phyloP scores from a whole-genome alignment of 1,140 invertebrate genomes.

The Cotesia vestalis region DNA sequence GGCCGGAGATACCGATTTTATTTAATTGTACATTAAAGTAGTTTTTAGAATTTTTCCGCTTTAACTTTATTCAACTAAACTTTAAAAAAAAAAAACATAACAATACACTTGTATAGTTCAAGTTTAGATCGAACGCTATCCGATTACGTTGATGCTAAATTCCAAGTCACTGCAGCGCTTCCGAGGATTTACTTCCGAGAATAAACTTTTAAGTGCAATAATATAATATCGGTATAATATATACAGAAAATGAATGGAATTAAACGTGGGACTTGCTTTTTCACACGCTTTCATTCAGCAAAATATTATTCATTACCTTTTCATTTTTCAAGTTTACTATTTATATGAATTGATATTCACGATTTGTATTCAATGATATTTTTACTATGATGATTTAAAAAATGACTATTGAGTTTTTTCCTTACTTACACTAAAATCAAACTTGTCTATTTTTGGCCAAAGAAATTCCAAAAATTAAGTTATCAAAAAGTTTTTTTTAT shows the following conservation, averaged over 20 bases:
- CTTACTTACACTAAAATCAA: not conserved
- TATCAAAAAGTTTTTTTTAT: no score
- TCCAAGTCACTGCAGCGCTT: slow-evolving; percentile 4
- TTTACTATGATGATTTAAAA: no score
- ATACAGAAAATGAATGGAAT: slow-evolving; percentile 23
- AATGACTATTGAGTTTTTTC: no score
- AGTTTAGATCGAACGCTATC: not conserved
- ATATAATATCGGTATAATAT: not conserved
- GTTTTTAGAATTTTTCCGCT: no score
- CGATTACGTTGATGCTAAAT: slow-evolving; percentile 32
- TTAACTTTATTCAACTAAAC: no score
- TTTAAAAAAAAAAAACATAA: no score
- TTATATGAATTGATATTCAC: not conserved
- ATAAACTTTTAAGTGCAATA: slow-evolving; percentile 11
- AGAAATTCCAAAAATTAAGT: not conserved
- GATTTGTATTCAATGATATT: not conserved
- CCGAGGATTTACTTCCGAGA: slow-evolving; percentile 15
- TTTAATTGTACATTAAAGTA: no score
- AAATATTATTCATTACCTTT: slow-evolving; percentile 7
- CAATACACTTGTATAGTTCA: no score
- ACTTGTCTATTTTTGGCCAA: not conserved
- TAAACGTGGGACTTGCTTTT: slow-evolving; percentile 37
- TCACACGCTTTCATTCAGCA: slow-evolving; percentile 39
- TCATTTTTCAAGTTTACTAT: not conserved
- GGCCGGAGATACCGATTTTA: no score